phyloP scores from a whole-genome alignment of 2,797 vertebrate species.

The Ciconia nigra region DNA sequence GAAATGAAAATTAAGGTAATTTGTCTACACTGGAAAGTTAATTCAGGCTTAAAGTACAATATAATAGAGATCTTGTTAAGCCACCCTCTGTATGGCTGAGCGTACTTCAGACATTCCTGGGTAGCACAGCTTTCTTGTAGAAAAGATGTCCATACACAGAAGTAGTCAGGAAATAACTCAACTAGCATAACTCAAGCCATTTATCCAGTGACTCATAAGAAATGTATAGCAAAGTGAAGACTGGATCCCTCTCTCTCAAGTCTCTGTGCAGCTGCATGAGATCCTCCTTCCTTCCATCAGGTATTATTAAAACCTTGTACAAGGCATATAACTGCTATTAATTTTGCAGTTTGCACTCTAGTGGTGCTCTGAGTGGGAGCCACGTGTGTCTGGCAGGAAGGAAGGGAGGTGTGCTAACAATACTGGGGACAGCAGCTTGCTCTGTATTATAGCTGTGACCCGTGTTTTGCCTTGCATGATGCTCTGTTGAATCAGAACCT shows the following conservation, averaged over 20 bases:
- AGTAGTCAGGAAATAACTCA: background rate
- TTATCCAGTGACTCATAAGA: background rate
- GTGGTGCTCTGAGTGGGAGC: background rate
- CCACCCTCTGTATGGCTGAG: background rate
- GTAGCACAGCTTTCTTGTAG: background rate
- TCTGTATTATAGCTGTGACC: background rate
- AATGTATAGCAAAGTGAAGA: background rate
- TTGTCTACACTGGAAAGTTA: background rate
- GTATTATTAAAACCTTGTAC: background rate
- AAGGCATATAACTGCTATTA: background rate
- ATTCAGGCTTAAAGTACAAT: background rate
- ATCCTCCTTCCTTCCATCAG: background rate
- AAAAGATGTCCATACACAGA: background rate
- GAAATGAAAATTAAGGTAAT: background rate
- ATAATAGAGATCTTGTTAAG: background rate
- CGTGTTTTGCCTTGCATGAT: fast-evolving
- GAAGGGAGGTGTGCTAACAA: background rate
- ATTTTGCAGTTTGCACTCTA: background rate
- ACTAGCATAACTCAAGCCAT: background rate
- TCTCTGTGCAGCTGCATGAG: background rate
- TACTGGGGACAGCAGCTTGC: background rate
- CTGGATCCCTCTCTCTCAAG: background rate
- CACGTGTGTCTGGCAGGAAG: background rate
- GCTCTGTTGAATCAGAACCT: background rate
- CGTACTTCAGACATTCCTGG: background rate